These are phyloP conservation scores for Lagopus muta DNA, from an alignment of 2,113 vertebrate species.

Conservation along the genomic window DNA sequence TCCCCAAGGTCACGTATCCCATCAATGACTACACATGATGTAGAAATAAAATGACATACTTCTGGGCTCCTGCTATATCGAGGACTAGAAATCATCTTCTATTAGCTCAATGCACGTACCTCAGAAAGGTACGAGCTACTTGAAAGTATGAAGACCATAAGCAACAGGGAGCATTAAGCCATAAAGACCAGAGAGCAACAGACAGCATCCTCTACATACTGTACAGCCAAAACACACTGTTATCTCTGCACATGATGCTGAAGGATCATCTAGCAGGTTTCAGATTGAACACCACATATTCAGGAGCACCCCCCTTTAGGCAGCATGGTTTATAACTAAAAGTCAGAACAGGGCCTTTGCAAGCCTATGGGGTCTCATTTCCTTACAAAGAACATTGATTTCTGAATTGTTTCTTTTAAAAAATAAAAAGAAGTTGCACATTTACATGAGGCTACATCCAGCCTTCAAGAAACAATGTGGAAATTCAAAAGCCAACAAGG, in stretches of 20 bases:
- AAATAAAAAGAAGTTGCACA: not conserved
- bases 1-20: not conserved
- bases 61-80: not conserved
- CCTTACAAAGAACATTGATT: not conserved
- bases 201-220: not conserved
- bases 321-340: not conserved
- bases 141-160: not conserved
- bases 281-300: not conserved
- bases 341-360: not conserved
- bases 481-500: conserved; percentile 38
- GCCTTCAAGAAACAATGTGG: not conserved
- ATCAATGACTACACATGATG: not conserved
- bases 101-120: not conserved
- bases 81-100: not conserved
- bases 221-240: not conserved
- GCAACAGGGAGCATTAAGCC: not conserved
- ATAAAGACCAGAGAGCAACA: not conserved
- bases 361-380: not conserved
- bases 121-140: not conserved
- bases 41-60: not conserved
- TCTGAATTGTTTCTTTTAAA: not conserved
- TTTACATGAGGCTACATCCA: not conserved
- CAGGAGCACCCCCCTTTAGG: not conserved
- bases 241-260: not conserved
- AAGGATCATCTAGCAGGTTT: not conserved